Base-by-base conservation (phyloP, 2,888 invertebrate genomes). In the Chydorus sphaericus region DNA sequence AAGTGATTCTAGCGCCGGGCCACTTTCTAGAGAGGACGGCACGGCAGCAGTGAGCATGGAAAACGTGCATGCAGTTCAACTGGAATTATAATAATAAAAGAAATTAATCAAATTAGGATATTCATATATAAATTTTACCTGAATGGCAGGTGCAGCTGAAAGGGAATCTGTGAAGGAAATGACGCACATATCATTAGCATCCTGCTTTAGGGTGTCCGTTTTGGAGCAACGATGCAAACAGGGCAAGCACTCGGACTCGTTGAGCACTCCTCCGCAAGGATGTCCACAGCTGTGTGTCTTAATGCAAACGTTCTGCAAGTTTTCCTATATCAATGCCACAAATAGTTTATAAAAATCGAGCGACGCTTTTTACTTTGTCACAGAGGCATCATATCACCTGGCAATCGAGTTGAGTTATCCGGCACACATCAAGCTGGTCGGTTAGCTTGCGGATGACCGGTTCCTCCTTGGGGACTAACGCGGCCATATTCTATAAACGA, bases 121-220 rank as follows among this genome's bases (percentile, higher is more conserved):
- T 6, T 39, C n/a, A n/a, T n/a, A 14, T 39, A 3, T 4, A 39
- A 28, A 23, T n/a, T 62, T 65, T 67, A 84, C 83, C 75, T 88
- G 87, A 66, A 96, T 80, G 3, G 94, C 88, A 11, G 97, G 97
- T 0, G 96, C 94, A 61, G 89, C 92, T 30, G 92, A 87, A 39
- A 97, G 73, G 1, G 96, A 91, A 69, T 97, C 97, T 0, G 93
- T 92, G 72, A 97, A 97, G 70, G 97, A 97, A 64, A 97, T 91
- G 90, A 97, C 96, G 72, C 97, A 97, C 91, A 97, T 93, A 68
- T 97, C 97, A 66, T 97, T 97, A 0, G 91, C 91, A 69, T 97
- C 97, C 70, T 97, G 97, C 16, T 89, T 83, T 54, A 96, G 74
- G n/a, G 52, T 30, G 30, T 64, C 62, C 10, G 70, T 69, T 1